phyloP scores from a whole-genome alignment of 2,888 invertebrate species.

The Ennomos fuscantarius region DNA sequence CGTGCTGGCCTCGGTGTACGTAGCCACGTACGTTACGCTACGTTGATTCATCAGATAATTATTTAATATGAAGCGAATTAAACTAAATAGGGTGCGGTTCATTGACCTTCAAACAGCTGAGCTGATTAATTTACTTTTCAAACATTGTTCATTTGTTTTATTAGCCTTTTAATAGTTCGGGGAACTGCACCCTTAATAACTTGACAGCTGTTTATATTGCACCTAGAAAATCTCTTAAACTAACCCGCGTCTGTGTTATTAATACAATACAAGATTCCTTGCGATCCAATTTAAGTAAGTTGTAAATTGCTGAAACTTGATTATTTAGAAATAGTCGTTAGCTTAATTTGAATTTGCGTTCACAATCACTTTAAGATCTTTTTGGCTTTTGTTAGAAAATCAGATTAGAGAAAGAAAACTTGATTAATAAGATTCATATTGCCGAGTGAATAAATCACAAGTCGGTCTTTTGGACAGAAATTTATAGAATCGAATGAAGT shows the following conservation, averaged over 20 bases:
- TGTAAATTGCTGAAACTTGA: slow-evolving; percentile 31
- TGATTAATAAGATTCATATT: not conserved
- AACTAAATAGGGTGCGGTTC: no score
- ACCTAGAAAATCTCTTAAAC: slow-evolving; percentile 42
- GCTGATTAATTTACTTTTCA: no score
- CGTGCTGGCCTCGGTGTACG: no score
- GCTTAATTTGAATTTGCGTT: slow-evolving; percentile 7
- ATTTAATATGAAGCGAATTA: no score
- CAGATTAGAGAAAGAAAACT: slow-evolving; percentile 2
- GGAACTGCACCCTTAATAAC: slow-evolving; percentile 1
- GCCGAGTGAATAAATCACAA: not conserved
- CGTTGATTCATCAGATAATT: no score
- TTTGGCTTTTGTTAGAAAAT: not conserved
- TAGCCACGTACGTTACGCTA: no score
- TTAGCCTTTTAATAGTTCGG: no score
- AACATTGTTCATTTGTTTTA: no score
- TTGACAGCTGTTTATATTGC: slow-evolving; percentile 8
- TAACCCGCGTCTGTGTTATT: slow-evolving; percentile 47
- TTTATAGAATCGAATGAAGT: no score
- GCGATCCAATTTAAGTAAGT: slow-evolving; percentile 56
- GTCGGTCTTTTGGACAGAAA: no score
- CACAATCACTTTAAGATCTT: slow-evolving; percentile 1
- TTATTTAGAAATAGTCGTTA: not conserved
- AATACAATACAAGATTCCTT: slow-evolving; percentile 42
- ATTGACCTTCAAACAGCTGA: no score